Conservation (phyloP, 2,797 vertebrate species). For the Crenichthys baileyi region DNA sequence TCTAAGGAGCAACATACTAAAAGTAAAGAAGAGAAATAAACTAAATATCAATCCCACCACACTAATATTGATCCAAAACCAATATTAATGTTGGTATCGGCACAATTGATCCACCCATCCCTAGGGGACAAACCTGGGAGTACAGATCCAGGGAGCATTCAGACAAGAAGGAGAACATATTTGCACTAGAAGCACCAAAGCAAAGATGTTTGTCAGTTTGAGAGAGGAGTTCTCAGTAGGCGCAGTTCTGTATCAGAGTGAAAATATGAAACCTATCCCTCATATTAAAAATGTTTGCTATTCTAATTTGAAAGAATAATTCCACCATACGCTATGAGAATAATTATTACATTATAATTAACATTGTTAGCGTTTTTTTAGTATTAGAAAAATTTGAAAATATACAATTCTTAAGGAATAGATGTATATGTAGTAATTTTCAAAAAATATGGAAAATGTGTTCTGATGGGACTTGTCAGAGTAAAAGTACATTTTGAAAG, state of each 20-base stretch:
- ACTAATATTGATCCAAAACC: not conserved
- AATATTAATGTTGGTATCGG: not conserved
- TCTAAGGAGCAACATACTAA: not conserved
- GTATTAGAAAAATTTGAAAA: too few relatives aligned
- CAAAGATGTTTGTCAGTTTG: not conserved
- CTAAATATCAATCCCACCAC: not conserved
- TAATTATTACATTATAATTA: too few relatives aligned
- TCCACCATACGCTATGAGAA: too few relatives aligned
- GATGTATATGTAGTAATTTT: too few relatives aligned
- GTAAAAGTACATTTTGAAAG: too few relatives aligned
- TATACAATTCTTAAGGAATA: too few relatives aligned
- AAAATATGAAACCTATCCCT: not conserved
- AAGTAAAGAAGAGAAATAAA: not conserved
- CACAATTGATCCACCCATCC: not conserved
- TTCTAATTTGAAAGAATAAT: too few relatives aligned
- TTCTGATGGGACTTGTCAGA: too few relatives aligned
- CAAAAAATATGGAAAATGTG: too few relatives aligned
- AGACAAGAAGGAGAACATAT: not conserved
- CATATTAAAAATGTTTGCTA: too few relatives aligned
- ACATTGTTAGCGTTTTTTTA: too few relatives aligned
- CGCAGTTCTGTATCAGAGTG: not conserved
- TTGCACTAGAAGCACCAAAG: not conserved
- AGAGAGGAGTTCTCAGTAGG: not conserved
- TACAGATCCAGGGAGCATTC: not conserved
- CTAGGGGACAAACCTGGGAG: not conserved